Base-by-base conservation (phyloP, 1,140 invertebrate genomes). In the Brachionus sp. region DNA sequence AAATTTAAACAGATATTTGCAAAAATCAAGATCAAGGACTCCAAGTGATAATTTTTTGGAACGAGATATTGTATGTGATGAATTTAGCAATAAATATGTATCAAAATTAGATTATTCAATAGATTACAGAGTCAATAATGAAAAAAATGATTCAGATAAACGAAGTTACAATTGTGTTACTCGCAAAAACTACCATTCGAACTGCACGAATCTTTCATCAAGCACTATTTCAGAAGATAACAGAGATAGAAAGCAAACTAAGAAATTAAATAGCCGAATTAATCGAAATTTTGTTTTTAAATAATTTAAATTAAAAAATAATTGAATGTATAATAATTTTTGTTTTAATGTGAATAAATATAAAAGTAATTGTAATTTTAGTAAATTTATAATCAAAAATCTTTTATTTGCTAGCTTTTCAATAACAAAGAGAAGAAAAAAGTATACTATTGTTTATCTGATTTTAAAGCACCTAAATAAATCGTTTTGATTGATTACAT, bases 381-480 rank as follows among this genome's bases (percentile, higher is more conserved):
- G 29, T 29, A 29, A 2, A 29, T 29, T 29, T 29, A 3, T 29
- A 2, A 3, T 29, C 29, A 29, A 29, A 29, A 29, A 29, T 29
- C 29, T 29, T 29, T 2, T 29, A 29, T 29, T 29, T 29, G 29
- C 1, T 29, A 29, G 29, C 29, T 29, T 29, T 29, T 29, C 29
- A 29, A 29, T 29, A 2, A 12, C 39, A 29, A 33, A 39, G 53
- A 77, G 9, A 25, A 25, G 7, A 29, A 57, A 9, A 7, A 16
- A 44, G 23, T 46, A n/a, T 66, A 91, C 86, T 84, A 88, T 13
- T 91, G 91, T 85, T 80, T 92, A 4, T 91, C 91, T n/a, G 92
- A 92, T 86, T 92, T 91, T 85, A 86, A 92, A 23, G 91, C 91
- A n/a, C 90, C 91, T 2, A 86, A 88, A 37, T 87, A 89, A 10